Percentiles rank a stretch among this genome's conserved stretches.
These are phyloP conservation scores for sheep (Ovis aries) DNA, from an alignment of 2,113 vertebrate genomes.

Conservation along the genomic window DNA sequence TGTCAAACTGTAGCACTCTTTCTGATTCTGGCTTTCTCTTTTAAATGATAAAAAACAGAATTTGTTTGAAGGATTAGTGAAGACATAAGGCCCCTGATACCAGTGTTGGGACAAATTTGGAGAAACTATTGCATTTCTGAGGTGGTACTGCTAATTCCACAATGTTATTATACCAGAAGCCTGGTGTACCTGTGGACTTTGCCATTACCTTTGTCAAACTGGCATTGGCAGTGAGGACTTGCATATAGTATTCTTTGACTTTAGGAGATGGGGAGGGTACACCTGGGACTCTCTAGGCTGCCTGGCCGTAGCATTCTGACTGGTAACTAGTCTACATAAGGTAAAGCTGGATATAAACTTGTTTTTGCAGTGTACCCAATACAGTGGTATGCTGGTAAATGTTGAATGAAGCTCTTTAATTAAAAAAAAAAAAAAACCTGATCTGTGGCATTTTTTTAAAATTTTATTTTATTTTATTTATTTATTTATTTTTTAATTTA, in stretches of 20 bases:
- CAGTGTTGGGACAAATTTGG: background rate
- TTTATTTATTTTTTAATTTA: no score
- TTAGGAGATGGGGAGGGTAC: background rate
- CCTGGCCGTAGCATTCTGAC: background rate
- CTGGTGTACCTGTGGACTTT: background rate
- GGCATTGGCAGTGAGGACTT: background rate
- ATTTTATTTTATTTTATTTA: no score
- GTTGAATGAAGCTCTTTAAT: background rate
- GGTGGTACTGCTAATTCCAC: background rate
- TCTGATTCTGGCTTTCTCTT: background rate
- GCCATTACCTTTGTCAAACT: background rate
- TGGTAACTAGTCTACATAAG: background rate
- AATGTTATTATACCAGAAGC: background rate
- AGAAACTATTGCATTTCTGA: background rate
- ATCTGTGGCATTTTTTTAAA: background rate
- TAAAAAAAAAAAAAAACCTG: background rate
- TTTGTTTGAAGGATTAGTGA: background rate
- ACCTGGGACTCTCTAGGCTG: background rate
- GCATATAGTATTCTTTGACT: background rate
- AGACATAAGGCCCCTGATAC: background rate
- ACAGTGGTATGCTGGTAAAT: background rate
- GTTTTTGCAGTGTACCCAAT: background rate
- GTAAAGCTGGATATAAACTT: background rate
- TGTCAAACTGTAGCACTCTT: background rate
- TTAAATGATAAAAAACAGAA: background rate